Percentiles rank a stretch among this genome's conserved stretches.
phyloP scores from a whole-genome alignment of 1,140 invertebrate genomes.

The Choristoneura fumiferana region DNA sequence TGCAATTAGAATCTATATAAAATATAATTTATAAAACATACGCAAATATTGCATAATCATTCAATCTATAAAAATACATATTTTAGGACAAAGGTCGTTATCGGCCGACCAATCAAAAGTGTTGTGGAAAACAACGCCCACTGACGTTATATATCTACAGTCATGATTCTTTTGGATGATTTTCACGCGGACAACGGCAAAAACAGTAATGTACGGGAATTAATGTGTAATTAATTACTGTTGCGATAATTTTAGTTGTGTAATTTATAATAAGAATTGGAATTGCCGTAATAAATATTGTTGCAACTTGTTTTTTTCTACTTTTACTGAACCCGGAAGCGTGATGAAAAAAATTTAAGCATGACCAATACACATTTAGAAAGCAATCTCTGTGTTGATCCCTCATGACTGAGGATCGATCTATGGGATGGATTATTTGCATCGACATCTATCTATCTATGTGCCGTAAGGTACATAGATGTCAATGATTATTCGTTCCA shows the following conservation, averaged over 20 bases:
- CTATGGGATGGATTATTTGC: no score
- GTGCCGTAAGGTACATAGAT: no score
- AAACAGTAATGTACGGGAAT: not conserved
- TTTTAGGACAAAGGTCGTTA: not conserved
- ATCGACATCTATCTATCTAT: no score
- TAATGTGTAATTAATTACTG: conserved; percentile 5
- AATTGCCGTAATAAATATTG: not conserved
- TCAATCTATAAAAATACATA: not conserved
- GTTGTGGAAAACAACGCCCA: not conserved
- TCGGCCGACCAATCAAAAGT: not conserved
- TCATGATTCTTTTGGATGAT: conserved; percentile 1
- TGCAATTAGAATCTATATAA: no score
- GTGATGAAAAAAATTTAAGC: no score
- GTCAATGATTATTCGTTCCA: no score
- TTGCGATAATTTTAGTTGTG: not conserved
- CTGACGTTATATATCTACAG: not conserved
- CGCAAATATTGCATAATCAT: not conserved
- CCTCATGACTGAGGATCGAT: no score
- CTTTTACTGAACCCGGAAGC: no score
- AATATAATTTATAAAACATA: no score
- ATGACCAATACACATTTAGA: no score
- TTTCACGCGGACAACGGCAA: not conserved
- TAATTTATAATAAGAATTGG: not conserved
- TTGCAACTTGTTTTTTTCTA: no score
- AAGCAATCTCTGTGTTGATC: no score